Percentiles rank a stretch among this genome's conserved stretches.
Conservation (phyloP, 1,140 invertebrate genomes). For the Antheraea mylitta region DNA sequence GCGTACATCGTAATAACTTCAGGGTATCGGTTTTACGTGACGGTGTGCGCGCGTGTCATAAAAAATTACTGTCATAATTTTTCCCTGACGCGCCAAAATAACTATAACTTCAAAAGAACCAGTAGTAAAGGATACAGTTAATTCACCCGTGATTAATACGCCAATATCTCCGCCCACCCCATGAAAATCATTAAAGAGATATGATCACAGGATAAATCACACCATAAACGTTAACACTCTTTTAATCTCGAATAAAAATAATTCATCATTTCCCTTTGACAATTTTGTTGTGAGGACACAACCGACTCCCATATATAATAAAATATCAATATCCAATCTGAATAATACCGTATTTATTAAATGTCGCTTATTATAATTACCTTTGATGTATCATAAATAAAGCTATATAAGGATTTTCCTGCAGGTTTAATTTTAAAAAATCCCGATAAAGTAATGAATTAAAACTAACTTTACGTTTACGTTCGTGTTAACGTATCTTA, state of each 20-base stretch:
- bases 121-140: constrained; percentile 1
- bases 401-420: too few relatives aligned
- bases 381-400: not conserved
- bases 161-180: not conserved
- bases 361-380: not conserved
- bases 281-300: not conserved
- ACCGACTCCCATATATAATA: not conserved
- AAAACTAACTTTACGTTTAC: too few relatives aligned
- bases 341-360: not conserved
- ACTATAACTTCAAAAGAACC: too few relatives aligned
- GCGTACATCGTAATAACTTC: too few relatives aligned
- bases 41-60: too few relatives aligned
- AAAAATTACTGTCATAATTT: too few relatives aligned
- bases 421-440: too few relatives aligned
- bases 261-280: not conserved
- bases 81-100: too few relatives aligned
- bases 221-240: not conserved
- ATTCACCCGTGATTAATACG: not conserved
- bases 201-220: not conserved
- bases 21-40: too few relatives aligned
- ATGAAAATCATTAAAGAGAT: constrained; percentile 3
- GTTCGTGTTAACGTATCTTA: too few relatives aligned
- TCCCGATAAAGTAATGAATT: too few relatives aligned
- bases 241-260: not conserved
- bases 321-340: not conserved